Evolutionary conservation across 2,113 vertebrate genomes (phyloP), one percentile per base, ranked within the genome.

Genomic region (Chionomys nivalis): DNA sequence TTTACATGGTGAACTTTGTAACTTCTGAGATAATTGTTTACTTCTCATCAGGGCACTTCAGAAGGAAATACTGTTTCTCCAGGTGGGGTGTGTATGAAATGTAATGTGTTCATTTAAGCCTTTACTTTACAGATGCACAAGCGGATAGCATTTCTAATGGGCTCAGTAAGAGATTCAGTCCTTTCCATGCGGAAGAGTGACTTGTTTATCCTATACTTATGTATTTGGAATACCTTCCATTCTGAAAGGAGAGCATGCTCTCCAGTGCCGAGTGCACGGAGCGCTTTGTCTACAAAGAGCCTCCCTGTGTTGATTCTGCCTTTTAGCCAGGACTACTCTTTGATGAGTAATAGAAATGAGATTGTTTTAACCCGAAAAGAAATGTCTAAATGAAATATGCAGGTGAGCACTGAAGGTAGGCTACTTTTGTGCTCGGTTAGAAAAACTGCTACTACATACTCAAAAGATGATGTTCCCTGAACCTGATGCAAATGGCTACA

Each of bases 401-500:
- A 73, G 73, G 81, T 91, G 28, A 90, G 97, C 78, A 39, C 66
- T 33, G 72, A 66, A 97, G 92, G 86, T 49, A 96, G 96, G 92
- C 73, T 94, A 33, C 92, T 94, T 76, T 93, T 96, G 87, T 96
- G 97, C 96, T 97, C 97, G 91, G 89, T 79, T 96, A 91, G 83
- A 87, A 97, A 97, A 96, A 82, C 94, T 68, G 89, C 96, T 91
- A 89, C 93, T 79, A 91, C 96, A 94, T 63, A 97, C 97, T 96
- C 95, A 90, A 96, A 97, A 95, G 89, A 95, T 90, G 93, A 96
- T 94, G 58, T 73, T 93, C 83, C 97, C 95, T 91, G 92, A 97
- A 91, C 79, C 92, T 95, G 96, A 95, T 93, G 83, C 42, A 94
- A 93, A 58, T 90, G 91, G 94, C 98, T 85, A n/a, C 94, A 97